Percentiles rank a stretch among this genome's conserved stretches.
phyloP scores from a whole-genome alignment of 2,113 vertebrate genomes.

The Muscicapa adusta region DNA sequence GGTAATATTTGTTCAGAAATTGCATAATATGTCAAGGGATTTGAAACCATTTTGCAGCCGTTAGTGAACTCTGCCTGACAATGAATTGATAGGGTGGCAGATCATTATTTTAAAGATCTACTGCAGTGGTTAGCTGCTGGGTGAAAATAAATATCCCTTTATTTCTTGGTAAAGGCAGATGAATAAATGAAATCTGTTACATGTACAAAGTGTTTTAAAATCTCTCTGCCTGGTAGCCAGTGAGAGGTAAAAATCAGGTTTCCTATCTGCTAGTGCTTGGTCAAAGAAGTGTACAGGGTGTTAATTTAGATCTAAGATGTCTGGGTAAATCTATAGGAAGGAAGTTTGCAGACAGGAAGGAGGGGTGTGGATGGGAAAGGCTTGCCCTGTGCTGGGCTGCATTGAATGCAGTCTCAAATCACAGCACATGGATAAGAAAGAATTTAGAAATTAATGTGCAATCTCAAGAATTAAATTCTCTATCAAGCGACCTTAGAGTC shows the following conservation, averaged over 20 bases:
- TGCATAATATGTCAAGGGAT: neutral
- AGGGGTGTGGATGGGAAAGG: slow-evolving; percentile 76
- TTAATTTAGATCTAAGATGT: slow-evolving; percentile 63
- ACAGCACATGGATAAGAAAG: slow-evolving; percentile 68
- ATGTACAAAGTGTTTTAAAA: neutral
- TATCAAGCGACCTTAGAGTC: slow-evolving; percentile 67
- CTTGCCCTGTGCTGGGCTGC: slow-evolving; percentile 56
- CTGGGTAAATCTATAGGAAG: slow-evolving; percentile 74
- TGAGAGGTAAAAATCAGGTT: slow-evolving; percentile 25
- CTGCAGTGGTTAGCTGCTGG: neutral
- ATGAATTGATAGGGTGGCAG: neutral
- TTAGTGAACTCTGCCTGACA: neutral
- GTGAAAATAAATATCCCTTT: neutral
- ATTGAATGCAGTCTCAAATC: slow-evolving; percentile 41
- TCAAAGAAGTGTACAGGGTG: neutral
- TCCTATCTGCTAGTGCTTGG: neutral
- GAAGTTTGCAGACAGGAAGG: slow-evolving; percentile 73
- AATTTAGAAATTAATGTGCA: slow-evolving; percentile 74
- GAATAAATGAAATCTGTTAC: neutral
- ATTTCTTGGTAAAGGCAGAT: neutral
- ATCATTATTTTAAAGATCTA: neutral
- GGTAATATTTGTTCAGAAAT: neutral
- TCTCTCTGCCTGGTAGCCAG: neutral
- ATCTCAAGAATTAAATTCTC: slow-evolving; percentile 72
- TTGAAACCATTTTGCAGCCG: neutral